Evolutionary conservation across 2,888 invertebrate species (phyloP).

Genomic region (Drosophila neonasuta): DNA sequence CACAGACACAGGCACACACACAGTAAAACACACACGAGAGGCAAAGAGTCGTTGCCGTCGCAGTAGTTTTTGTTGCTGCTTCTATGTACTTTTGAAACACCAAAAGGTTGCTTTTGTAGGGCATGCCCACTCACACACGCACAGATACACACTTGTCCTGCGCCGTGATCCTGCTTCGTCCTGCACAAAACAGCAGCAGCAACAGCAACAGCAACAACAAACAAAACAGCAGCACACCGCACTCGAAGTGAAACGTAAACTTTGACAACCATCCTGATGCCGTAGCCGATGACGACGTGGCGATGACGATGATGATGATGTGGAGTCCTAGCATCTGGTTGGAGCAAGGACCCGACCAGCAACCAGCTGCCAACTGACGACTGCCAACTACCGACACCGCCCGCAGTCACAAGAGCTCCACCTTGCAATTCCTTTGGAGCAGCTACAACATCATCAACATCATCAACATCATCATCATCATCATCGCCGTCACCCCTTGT

Average conservation of each 20-base stretch:
- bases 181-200: slow-evolving; percentile 38
- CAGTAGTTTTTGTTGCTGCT: slow-evolving; percentile 61
- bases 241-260: slow-evolving; percentile 77
- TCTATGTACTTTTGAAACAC: slow-evolving; percentile 69
- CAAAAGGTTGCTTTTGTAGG: slow-evolving; percentile 72
- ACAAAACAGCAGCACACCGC: slow-evolving; percentile 59
- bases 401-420: slow-evolving; percentile 9
- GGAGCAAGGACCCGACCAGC: background rate
- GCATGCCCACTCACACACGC: slow-evolving; percentile 44
- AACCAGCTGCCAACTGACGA: background rate
- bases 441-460: slow-evolving; percentile 12
- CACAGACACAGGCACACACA: slow-evolving; percentile 25
- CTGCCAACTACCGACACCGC: background rate
- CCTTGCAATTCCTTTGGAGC: slow-evolving; percentile 49
- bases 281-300: slow-evolving; percentile 2
- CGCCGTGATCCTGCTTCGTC: slow-evolving; percentile 44
- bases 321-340: slow-evolving; percentile 6
- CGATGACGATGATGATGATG: slow-evolving; percentile 35
- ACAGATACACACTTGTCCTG: slow-evolving; percentile 43
- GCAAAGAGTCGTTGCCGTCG: slow-evolving; percentile 54
- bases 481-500: slow-evolving; percentile 18
- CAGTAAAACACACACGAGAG: slow-evolving; percentile 5
- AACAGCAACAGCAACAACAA: slow-evolving; percentile 50
- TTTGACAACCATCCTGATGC: slow-evolving; percentile 66
- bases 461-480: slow-evolving; percentile 14